Percentiles rank a stretch among this genome's conserved stretches.
These are phyloP conservation scores for Phalacrocorax aristotelis DNA, from an alignment of 2,113 vertebrate genomes.

Conservation along the genomic window DNA sequence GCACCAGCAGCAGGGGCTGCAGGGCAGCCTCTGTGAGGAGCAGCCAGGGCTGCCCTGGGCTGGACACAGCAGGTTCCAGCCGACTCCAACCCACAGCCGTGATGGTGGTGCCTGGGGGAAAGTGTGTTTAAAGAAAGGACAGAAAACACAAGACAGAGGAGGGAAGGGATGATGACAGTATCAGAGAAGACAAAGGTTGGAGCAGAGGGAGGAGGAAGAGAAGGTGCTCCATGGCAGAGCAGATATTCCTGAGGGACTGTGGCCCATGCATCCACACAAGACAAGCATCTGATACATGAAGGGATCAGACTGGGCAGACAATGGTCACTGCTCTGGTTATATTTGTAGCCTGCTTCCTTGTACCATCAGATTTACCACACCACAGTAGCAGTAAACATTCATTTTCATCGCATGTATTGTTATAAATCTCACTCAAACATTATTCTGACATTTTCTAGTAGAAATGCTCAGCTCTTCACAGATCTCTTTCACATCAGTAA, in stretches of 20 bases:
- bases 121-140: not conserved
- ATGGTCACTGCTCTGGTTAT: not conserved
- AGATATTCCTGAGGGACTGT: not conserved
- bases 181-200: not conserved
- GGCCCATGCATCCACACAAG: rapidly evolving
- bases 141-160: not conserved
- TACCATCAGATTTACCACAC: not conserved
- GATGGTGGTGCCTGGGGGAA: rapidly evolving
- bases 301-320: not conserved
- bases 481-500: not conserved
- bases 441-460: constrained; percentile 3
- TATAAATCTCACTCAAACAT: constrained; percentile 11
- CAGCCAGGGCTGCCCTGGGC: not conserved
- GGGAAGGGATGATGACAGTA: not conserved
- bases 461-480: not conserved
- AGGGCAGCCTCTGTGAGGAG: rapidly evolving
- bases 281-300: not conserved
- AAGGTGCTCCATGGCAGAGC: not conserved
- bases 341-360: not conserved
- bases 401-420: not conserved
- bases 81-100: rapidly evolving
- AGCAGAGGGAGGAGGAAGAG: not conserved
- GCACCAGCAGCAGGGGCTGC: rapidly evolving
- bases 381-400: not conserved
- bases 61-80: not conserved